These are phyloP conservation scores for Hydrolagus affinis DNA, from an alignment of 2,113 vertebrate genomes.

Conservation along the genomic window DNA sequence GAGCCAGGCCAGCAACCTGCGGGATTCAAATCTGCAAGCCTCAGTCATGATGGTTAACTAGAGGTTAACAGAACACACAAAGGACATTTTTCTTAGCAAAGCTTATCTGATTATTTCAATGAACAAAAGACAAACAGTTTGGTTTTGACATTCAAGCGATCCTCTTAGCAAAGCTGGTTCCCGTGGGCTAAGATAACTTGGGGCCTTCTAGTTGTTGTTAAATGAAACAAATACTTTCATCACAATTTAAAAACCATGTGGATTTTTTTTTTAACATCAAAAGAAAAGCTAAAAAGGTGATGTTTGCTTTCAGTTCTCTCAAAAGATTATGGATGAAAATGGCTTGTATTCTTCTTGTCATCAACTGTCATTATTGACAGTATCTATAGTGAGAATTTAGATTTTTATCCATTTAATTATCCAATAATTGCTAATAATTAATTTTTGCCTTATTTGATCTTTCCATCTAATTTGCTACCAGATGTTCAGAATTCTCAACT, in stretches of 20 bases:
- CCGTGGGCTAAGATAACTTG: no score
- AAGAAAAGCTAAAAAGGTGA: neutral
- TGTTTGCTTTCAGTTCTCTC: neutral
- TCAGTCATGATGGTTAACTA: no score
- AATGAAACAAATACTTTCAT: neutral
- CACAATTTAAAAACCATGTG: neutral
- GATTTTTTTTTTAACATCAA: neutral
- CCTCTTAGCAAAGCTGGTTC: neutral
- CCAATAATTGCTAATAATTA: neutral
- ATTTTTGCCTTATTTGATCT: neutral
- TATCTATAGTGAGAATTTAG: neutral
- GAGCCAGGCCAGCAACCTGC: no score
- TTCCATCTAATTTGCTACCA: neutral
- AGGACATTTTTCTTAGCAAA: neutral
- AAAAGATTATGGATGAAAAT: neutral
- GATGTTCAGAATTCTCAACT: no score
- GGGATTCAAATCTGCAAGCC: no score
- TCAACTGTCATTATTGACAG: neutral
- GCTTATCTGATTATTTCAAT: neutral
- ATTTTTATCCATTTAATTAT: neutral
- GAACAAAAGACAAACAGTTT: neutral
- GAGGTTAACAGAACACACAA: no score
- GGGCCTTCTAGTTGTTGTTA: neutral
- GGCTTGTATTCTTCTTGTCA: no score
- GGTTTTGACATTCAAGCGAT: neutral